phyloP scores from a whole-genome alignment of 2,888 invertebrate species.

The Dorcus parallelipipedus region DNA sequence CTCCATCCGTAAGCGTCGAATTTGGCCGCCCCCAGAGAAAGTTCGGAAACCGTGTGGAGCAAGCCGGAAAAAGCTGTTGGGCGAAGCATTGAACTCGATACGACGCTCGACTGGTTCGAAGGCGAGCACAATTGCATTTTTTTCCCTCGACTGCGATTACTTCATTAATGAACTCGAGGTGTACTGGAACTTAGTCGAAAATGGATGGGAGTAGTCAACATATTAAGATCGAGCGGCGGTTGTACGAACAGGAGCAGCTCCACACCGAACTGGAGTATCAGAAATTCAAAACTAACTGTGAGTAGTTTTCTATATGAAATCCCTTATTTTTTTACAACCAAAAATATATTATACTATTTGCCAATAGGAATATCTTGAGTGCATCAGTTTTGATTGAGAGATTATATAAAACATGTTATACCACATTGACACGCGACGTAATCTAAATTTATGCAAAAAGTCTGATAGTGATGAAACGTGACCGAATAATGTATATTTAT shows the following conservation, averaged over 20 bases:
- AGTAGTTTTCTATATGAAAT: conserved; percentile 30
- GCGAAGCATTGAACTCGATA: conserved; percentile 6
- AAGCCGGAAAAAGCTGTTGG: no score
- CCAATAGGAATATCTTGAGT: no score
- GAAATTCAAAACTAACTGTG: conserved; percentile 48
- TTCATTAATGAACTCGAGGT: background rate
- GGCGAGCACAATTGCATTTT: background rate
- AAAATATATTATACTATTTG: no score
- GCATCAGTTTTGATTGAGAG: no score
- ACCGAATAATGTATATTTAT: no score
- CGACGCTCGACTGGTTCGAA: background rate
- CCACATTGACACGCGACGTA: no score
- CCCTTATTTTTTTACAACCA: background rate
- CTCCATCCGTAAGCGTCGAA: no score
- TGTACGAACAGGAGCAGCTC: conserved; percentile 52
- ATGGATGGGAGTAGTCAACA: conserved; percentile 28
- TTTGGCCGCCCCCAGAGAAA: no score
- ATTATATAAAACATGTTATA: no score
- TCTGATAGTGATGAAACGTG: no score
- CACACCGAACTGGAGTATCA: conserved; percentile 50
- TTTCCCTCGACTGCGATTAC: background rate
- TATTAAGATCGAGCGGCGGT: conserved; percentile 49
- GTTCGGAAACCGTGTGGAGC: no score
- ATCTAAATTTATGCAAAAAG: no score
- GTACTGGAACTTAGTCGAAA: conserved; percentile 1